phyloP scores from a whole-genome alignment of 1,140 invertebrate genomes.

The Physella acuta region DNA sequence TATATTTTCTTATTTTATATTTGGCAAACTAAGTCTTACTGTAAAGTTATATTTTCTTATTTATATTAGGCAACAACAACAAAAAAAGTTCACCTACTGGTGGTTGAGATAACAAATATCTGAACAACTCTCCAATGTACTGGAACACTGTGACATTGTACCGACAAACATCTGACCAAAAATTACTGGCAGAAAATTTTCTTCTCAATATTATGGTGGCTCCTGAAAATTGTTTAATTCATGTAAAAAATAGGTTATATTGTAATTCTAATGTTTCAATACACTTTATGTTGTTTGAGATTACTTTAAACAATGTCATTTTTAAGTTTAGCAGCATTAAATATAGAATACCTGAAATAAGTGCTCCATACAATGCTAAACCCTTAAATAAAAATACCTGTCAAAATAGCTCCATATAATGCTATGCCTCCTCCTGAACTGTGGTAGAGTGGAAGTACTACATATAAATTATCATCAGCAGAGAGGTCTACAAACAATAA shows the following conservation, averaged over 20 bases:
- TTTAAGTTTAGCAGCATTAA: neutral
- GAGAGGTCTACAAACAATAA: slow-evolving; percentile 26
- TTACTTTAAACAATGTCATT: no score
- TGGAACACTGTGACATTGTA: slow-evolving; percentile 61
- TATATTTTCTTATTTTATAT: no score
- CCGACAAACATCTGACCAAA: slow-evolving; percentile 47
- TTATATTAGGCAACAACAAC: no score
- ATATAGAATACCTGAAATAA: no score
- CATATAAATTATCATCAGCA: slow-evolving; percentile 41
- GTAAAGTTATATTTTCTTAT: no score
- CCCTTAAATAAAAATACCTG: no score
- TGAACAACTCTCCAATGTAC: slow-evolving; percentile 97
- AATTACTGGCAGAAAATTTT: slow-evolving; percentile 51
- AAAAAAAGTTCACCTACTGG: slow-evolving; percentile 30
- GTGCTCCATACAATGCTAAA: no score
- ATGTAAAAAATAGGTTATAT: no score
- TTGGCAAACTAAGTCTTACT: no score
- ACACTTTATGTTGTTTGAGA: no score
- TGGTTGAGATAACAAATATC: slow-evolving; percentile 79
- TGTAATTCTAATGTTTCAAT: no score
- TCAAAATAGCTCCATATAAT: slow-evolving; percentile 27
- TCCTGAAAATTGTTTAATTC: no score
- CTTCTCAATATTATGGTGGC: slow-evolving; percentile 42
- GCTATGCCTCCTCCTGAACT: slow-evolving; percentile 38
- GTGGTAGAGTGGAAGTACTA: slow-evolving; percentile 46